phyloP scores from a whole-genome alignment of 2,113 vertebrate species.

The Melierax canorus region DNA sequence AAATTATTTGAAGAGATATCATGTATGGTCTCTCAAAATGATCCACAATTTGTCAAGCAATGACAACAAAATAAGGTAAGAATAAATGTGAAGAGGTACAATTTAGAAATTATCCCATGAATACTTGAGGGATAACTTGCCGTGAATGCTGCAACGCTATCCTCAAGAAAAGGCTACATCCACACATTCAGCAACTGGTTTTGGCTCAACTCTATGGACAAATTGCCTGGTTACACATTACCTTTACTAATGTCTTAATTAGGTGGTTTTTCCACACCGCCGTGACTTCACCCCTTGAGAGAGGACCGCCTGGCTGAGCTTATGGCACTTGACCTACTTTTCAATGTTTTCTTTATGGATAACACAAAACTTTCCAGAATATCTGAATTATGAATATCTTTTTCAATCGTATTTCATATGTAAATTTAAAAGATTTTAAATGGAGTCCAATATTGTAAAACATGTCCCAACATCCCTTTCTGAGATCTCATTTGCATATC shows the following conservation, averaged over 20 bases:
- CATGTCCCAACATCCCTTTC: conserved; percentile 57
- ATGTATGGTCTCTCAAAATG: background rate
- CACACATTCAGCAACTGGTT: background rate
- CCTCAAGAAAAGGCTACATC: background rate
- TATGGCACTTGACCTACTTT: conserved; percentile 34
- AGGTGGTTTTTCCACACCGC: background rate
- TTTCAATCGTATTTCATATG: conserved; percentile 28
- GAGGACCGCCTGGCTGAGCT: background rate
- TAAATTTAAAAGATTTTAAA: conserved; percentile 27
- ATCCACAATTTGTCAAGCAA: background rate
- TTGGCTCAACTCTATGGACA: background rate
- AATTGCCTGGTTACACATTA: background rate
- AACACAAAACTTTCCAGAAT: background rate
- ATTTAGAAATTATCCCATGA: background rate
- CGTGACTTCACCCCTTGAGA: background rate
- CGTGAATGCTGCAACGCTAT: rapidly evolving
- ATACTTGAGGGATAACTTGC: background rate
- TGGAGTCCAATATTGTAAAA: conserved; percentile 48
- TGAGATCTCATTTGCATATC: conserved; percentile 56
- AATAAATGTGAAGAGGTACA: background rate
- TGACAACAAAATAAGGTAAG: background rate
- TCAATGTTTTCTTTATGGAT: background rate
- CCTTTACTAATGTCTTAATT: conserved; percentile 20
- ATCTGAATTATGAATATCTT: background rate
- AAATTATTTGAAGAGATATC: background rate